Evolutionary conservation across 2,888 invertebrate species (phyloP), one percentile per base, ranked within the genome.

Genomic region (Xestia xanthographa): DNA sequence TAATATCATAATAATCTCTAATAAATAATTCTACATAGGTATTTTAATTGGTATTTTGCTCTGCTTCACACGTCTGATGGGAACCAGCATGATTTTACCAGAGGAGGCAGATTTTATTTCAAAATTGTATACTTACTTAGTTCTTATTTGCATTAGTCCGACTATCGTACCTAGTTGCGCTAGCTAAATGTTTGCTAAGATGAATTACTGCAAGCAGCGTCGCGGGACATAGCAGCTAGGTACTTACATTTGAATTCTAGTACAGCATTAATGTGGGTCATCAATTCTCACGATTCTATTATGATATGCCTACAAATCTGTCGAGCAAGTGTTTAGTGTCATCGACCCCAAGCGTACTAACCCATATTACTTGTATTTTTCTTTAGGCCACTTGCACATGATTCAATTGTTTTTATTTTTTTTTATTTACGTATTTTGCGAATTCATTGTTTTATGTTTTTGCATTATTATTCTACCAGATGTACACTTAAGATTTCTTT

Each of bases 201-300:
- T 26, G 17, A 26, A 48, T 43, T 26, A 34, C n/a, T 17, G 26
- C 58, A 74, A 22, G 77, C 72, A 66, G 2, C 50, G 48, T 60
- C 75, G 75, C 72, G 69, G 43, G 50, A 48, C 62, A 60, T 63
- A 68, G 58, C 65, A 68, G 67, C 45, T 72, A 72, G 41, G 45
- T 74, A 68, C 50, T 68, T 58, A 80, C 83, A 83, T 86, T 83
- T 79, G 79, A 84, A 87, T 86, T 87, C 89, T 90, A 90, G 90
- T 82, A 84, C 89, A 90, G 48, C 68, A 82, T 77, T 86, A 79
- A 91, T 87, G 88, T 91, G 80, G 91, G 91, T 80, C 91, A 88
- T 88, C 90, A 90, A 89, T 91, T 89, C 88, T 91, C 84, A 89
- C 90, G 87, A 90, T 86, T 88, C 86, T 90, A 87, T 88, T 89